Evolutionary conservation across 2,113 vertebrate species (phyloP), one percentile per base, ranked within the genome.

Genomic region (Vidua macroura): DNA sequence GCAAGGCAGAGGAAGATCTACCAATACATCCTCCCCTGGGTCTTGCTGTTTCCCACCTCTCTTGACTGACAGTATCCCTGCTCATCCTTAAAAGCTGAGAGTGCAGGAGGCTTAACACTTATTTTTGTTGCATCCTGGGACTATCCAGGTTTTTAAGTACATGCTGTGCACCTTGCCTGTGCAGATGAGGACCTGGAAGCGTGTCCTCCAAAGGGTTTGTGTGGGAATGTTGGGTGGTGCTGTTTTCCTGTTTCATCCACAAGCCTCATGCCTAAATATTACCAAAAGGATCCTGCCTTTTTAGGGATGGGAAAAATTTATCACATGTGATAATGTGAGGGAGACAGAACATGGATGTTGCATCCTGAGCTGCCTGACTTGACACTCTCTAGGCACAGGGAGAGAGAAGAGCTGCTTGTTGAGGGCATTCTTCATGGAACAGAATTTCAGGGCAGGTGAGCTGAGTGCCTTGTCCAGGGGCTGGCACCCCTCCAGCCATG

Each of bases 211-310:
- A 59, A 55, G 43, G 31, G 13, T 48, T 64, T 0, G 0, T 25
- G 25, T 28, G 15, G 51, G 31, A 10, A 7, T 69, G 31, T 31
- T 46, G 44, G 13, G 10, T 1, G 1, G 7, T 9, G 2, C 27
- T 3, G 3, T 52, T 81, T 44, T 30, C 18, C 18, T 5, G 3
- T 44, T 69, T 17, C n/a, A 52, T 33, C 55, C 53, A 9, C 44
- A 25, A 76, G 11, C 44, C 18, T 59, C 0, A 0, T 3, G 2
- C 15, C 6, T 51, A 72, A 88, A 63, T 44, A 35, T 43, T 21
- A 52, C 30, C 5, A 23, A 43, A 52, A 60, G 16, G 18, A 52
- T 12, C 35, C 13, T 41, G 9, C 4, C 5, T n/a, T 60, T 56
- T 14, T 33, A n/a, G 15, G 33, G 9, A 15, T 12, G 14, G 68